phyloP scores from a whole-genome alignment of 1,140 invertebrate species.

The Cydia amplana region DNA sequence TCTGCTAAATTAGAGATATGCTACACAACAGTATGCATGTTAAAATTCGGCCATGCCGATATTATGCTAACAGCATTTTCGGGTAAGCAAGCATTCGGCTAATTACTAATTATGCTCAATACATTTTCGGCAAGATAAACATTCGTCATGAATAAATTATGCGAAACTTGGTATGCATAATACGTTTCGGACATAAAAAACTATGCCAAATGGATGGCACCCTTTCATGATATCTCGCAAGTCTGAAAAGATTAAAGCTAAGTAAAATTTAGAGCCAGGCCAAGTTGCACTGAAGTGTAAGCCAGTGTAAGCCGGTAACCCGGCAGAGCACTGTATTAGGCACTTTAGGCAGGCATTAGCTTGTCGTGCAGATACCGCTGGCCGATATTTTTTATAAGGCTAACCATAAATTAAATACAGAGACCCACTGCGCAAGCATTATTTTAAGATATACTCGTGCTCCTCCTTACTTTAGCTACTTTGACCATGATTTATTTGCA shows the following conservation, averaged over 20 bases:
- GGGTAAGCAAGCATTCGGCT: too few relatives aligned
- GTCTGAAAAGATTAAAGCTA: constrained; percentile 1
- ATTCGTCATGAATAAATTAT: too few relatives aligned
- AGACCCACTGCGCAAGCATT: not conserved
- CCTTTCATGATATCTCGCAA: not conserved
- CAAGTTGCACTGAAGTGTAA: constrained; percentile 3
- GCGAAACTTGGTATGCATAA: too few relatives aligned
- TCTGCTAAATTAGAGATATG: too few relatives aligned
- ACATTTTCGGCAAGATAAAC: too few relatives aligned
- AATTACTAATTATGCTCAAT: too few relatives aligned
- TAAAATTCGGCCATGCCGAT: too few relatives aligned
- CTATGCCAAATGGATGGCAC: too few relatives aligned
- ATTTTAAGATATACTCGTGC: not conserved
- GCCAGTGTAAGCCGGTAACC: constrained; percentile 11
- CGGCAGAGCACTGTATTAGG: constrained; percentile 15
- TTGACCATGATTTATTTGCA: not conserved
- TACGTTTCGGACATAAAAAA: too few relatives aligned
- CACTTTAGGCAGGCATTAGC: constrained; percentile 20
- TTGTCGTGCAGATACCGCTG: constrained; percentile 5
- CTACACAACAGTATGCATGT: too few relatives aligned
- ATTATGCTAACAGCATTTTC: too few relatives aligned
- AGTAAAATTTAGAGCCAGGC: constrained; percentile 2
- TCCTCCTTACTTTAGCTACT: not conserved
- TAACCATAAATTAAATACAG: constrained; percentile 7
- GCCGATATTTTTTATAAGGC: constrained; percentile 18